Base-by-base conservation (phyloP, 2,113 vertebrate genomes). In the Psephotus haematonotus region DNA sequence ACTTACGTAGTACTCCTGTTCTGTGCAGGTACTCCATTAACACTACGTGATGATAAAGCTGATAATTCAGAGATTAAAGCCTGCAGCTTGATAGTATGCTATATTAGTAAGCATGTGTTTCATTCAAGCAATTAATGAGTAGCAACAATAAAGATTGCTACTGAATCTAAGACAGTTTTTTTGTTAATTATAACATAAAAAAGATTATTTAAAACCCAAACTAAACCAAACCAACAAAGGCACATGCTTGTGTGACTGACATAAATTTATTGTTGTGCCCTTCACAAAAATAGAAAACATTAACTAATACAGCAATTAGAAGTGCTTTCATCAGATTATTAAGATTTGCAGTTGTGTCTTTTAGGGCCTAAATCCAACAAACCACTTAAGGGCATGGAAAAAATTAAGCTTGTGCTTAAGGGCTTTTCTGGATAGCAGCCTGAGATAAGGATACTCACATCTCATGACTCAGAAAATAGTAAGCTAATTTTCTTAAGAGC, bases 351-450 rank as follows among this genome's bases (percentile, higher is more conserved):
- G 50, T 93, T 95, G 92, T 78, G 50, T 63, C 14, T 89, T 92
- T 76, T 52, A 92, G 74, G 83, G 94, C 67, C 67, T 11, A 59
- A 80, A 49, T 92, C 91, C 94, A 97, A 68, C 43, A 87, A 91
- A 82, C 47, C 67, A 87, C 62, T 96, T 87, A 79, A 82, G 4
- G 68, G 7, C 23, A 41, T 1, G 2, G 39, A 37, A 52, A 44
- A 91, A 79, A 17, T 85, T 91, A 79, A 92, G 18, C 13, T 91
- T 17, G 33, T 57, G 39, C 20, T 92, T 89, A 96, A 94, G 70
- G 71, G 78, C n/a, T 95, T 96, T 95, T 92, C 84, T 96, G 94
- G 87, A 94, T 85, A 41, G 16, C 28, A 33, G 91, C 87, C 82
- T 91, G 82, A 88, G 25, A 46, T 33, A 87, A 6, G 47, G 82